Conservation (phyloP, 2,888 invertebrate genomes). For the Nematopogon swammerdamellus region DNA sequence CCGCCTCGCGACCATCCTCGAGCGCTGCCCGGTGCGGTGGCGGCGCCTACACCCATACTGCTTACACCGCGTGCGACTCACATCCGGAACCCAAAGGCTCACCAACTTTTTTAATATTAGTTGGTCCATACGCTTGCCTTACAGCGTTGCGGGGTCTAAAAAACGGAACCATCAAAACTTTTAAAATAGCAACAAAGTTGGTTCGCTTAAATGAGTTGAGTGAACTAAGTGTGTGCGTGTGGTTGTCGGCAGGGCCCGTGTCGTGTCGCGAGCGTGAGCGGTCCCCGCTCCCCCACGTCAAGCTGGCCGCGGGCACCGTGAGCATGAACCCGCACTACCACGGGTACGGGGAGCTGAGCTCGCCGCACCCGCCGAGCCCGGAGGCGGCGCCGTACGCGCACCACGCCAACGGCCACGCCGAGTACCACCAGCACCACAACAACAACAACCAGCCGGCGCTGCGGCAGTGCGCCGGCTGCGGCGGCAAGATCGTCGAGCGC, state of each 20-base stretch:
- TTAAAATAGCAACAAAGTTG: no score
- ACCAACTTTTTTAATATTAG: no score
- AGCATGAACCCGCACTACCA: slow-evolving; percentile 92
- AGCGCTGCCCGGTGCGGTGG: no score
- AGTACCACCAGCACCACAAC: slow-evolving; percentile 48
- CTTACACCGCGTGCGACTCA: no score
- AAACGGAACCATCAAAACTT: no score
- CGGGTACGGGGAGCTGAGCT: slow-evolving; percentile 78
- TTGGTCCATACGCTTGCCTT: no score
- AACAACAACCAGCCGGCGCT: slow-evolving; percentile 60
- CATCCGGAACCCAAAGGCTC: no score
- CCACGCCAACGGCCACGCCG: slow-evolving; percentile 53
- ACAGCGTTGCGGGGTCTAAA: no score
- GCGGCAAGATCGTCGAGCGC: slow-evolving; percentile 88
- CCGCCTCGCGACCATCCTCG: no score
- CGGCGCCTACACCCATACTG: no score
- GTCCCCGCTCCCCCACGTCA: slow-evolving; percentile 63
- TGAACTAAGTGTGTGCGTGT: no score
- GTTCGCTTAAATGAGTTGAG: no score
- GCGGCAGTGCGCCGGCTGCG: slow-evolving; percentile 88
- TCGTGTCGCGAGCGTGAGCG: slow-evolving; percentile 48
- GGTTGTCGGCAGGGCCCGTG: slow-evolving; percentile 46
- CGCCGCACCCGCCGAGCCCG: slow-evolving; percentile 73
- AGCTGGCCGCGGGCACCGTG: slow-evolving; percentile 83
- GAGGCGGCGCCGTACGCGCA: slow-evolving; percentile 69